Evolutionary conservation across 92 coral and sea anemone species (phyloP).

Genomic region (Palythoa grandis): DNA sequence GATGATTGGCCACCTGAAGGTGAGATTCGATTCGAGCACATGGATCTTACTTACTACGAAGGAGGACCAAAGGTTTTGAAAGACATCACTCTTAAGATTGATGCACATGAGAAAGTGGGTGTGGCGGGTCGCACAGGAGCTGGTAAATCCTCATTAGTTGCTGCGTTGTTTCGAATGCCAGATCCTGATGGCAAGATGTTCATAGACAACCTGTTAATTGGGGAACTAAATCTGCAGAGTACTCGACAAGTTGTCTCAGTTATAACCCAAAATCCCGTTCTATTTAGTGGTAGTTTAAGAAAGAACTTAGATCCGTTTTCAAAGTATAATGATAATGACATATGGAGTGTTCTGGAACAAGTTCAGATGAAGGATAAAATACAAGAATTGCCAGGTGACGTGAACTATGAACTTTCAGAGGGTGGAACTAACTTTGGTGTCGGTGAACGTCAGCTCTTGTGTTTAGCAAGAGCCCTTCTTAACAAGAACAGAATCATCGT

Average conservation of each 20-base stretch:
- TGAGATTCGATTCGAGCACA: conserved; percentile 79
- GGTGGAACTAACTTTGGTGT: conserved; percentile 92
- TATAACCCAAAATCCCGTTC: conserved; percentile 87
- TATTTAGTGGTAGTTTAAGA: conserved; percentile 82
- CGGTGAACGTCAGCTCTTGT: conserved; percentile 82
- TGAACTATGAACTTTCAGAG: conserved; percentile 78
- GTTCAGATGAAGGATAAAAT: conserved; percentile 89
- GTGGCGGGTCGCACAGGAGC: conserved; percentile 98
- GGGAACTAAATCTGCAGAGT: conserved; percentile 73
- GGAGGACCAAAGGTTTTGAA: conserved; percentile 83
- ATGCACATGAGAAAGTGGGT: conserved; percentile 85
- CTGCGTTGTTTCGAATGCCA: conserved; percentile 93
- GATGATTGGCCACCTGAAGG: conserved; percentile 91
- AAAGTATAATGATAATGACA: conserved; percentile 68
- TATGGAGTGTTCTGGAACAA: conserved; percentile 88
- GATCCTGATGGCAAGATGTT: conserved; percentile 84
- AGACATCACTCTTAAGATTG: conserved; percentile 59
- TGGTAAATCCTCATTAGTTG: conserved; percentile 91
- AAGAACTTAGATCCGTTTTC: conserved; percentile 86
- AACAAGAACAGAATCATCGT: conserved; percentile 85
- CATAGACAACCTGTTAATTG: conserved; percentile 76
- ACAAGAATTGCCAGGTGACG: conserved; percentile 70
- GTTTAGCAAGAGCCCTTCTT: conserved; percentile 84
- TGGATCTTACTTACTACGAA: conserved; percentile 84
- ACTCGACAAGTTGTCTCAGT: conserved; percentile 87